Conservation (phyloP, 2,888 invertebrate genomes). For the Macroteleia sp. region DNA sequence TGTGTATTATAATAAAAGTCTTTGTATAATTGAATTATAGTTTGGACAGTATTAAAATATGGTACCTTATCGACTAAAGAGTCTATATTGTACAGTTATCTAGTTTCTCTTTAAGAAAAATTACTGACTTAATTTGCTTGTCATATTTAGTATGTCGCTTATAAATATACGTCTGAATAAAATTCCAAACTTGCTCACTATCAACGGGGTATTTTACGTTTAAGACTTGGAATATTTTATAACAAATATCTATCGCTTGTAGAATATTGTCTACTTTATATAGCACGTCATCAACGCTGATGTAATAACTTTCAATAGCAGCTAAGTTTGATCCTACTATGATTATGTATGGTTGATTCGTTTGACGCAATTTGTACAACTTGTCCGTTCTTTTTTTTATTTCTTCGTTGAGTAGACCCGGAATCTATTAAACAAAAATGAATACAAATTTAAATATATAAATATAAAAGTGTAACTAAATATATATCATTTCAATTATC, state of each 20-base stretch:
- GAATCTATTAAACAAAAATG: neutral
- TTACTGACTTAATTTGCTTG: slow-evolving; percentile 19
- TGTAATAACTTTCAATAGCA: slow-evolving; percentile 24
- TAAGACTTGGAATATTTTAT: slow-evolving; percentile 61
- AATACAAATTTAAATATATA: neutral
- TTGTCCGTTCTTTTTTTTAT: neutral
- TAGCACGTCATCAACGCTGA: slow-evolving; percentile 16
- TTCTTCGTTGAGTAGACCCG: neutral
- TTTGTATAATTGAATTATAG: too few species aligned
- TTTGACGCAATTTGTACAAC: neutral
- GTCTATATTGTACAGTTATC: neutral
- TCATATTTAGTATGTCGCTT: neutral
- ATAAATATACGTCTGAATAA: slow-evolving; percentile 26
- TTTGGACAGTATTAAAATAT: too few species aligned
- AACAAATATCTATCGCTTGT: slow-evolving; percentile 63
- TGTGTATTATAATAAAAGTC: too few species aligned
- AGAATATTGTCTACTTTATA: slow-evolving; percentile 20
- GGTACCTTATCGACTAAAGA: neutral
- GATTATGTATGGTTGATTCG: slow-evolving; percentile 8
- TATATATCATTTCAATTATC: too few species aligned
- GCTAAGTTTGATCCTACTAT: neutral
- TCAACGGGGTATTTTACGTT: slow-evolving; percentile 35
- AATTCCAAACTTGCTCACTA: slow-evolving; percentile 28
- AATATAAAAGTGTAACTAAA: neutral
- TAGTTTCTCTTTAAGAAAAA: neutral